Conservation (phyloP, 2,888 invertebrate genomes). For the Priocnemis perturbator region DNA sequence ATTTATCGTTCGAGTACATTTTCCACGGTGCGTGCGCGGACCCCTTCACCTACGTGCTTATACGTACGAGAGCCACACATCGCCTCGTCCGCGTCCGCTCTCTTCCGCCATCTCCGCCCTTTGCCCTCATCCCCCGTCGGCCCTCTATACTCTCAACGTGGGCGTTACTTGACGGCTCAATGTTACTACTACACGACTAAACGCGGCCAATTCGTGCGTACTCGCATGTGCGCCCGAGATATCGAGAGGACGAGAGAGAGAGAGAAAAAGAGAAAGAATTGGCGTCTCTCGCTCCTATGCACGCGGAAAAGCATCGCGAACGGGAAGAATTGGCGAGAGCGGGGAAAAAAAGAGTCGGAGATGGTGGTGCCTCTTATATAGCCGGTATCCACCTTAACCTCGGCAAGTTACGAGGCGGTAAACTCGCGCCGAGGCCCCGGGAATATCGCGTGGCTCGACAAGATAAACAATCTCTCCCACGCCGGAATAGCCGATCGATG, state of each 20-base stretch:
- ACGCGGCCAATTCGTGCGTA: too few relatives aligned
- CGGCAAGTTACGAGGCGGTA: too few relatives aligned
- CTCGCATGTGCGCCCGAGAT: too few relatives aligned
- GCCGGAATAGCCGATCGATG: constrained; percentile 60
- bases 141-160: constrained; percentile 29
- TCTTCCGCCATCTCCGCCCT: constrained; percentile 1
- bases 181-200: constrained; percentile 41
- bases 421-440: too few relatives aligned
- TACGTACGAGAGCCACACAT: not conserved
- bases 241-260: too few relatives aligned
- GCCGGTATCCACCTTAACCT: too few relatives aligned
- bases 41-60: not conserved
- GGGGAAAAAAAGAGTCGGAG: too few relatives aligned
- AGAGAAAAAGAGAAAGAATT: not conserved
- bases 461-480: constrained; percentile 69
- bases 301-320: too few relatives aligned
- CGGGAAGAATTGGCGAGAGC: too few relatives aligned
- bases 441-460: constrained; percentile 26
- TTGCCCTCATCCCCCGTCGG: not conserved
- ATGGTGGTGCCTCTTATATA: too few relatives aligned
- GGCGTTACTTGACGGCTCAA: constrained; percentile 59
- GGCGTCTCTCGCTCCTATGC: not conserved
- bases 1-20: constrained; percentile 58
- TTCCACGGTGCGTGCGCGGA: constrained; percentile 42
- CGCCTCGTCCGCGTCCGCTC: not conserved